phyloP scores from a whole-genome alignment of 2,113 vertebrate species.

The Laterallus jamaicensis region DNA sequence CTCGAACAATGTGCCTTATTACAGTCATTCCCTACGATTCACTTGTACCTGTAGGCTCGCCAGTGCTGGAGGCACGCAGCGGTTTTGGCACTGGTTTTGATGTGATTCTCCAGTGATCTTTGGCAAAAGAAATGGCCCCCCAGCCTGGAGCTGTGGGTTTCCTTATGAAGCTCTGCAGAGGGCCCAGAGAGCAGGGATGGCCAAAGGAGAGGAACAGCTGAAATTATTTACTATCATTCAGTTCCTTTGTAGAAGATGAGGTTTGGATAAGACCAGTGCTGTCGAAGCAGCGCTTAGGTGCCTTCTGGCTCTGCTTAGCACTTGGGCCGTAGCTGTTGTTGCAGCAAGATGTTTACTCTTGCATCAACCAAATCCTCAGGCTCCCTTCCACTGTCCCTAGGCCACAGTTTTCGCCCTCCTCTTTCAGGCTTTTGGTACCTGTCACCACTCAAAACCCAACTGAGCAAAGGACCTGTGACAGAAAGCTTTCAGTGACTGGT shows the following conservation, averaged over 20 bases:
- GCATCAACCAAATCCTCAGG: background rate
- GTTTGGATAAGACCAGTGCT: background rate
- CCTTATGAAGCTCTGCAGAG: background rate
- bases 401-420: background rate
- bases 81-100: background rate
- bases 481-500: background rate
- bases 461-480: background rate
- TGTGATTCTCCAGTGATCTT: background rate
- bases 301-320: rapidly evolving
- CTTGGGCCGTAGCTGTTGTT: background rate
- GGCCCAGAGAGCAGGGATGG: background rate
- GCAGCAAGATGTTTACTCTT: background rate
- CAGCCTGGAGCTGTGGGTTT: background rate
- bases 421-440: background rate
- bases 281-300: rapidly evolving
- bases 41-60: background rate
- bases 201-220: background rate
- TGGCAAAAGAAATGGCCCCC: background rate
- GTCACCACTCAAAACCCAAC: background rate
- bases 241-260: background rate
- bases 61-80: constrained; percentile 17
- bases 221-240: background rate
- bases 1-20: background rate
- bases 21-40: background rate
- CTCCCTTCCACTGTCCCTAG: background rate